These are phyloP conservation scores for Fulica atra DNA, from an alignment of 2,113 vertebrate species.

Conservation along the genomic window DNA sequence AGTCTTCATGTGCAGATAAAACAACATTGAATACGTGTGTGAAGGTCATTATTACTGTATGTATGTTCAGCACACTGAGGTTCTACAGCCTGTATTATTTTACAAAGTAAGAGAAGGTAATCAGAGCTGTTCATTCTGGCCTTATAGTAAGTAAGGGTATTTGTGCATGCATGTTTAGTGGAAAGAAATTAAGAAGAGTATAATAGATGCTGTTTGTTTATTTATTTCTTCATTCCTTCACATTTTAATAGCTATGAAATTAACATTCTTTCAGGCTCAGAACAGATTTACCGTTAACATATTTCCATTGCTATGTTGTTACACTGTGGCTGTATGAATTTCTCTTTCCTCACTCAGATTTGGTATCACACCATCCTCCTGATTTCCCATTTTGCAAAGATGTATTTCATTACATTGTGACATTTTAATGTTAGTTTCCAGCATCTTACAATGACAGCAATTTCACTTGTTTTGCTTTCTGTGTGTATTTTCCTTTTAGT, in stretches of 20 bases:
- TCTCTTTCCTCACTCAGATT: background rate
- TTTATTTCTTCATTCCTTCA: background rate
- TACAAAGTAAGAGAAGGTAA: background rate
- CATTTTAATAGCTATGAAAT: background rate
- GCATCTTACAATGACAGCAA: background rate
- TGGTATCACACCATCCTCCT: background rate
- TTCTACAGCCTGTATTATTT: background rate
- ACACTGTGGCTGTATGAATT: background rate
- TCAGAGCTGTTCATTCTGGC: background rate
- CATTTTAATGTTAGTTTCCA: background rate
- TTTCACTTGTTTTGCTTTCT: background rate
- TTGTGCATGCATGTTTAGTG: background rate
- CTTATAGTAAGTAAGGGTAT: background rate
- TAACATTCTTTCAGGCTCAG: background rate
- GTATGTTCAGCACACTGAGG: background rate
- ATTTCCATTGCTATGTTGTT: background rate
- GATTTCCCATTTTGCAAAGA: background rate
- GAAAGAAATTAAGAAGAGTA: background rate
- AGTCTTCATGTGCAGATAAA: background rate
- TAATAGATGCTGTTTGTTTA: background rate
- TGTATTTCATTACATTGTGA: background rate
- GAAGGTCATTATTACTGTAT: background rate
- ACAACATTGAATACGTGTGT: fast-evolving
- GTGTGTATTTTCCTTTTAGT: background rate
- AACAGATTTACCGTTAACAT: background rate